Conservation (phyloP, 2,888 invertebrate genomes). For the Cataglyphis cursor region DNA sequence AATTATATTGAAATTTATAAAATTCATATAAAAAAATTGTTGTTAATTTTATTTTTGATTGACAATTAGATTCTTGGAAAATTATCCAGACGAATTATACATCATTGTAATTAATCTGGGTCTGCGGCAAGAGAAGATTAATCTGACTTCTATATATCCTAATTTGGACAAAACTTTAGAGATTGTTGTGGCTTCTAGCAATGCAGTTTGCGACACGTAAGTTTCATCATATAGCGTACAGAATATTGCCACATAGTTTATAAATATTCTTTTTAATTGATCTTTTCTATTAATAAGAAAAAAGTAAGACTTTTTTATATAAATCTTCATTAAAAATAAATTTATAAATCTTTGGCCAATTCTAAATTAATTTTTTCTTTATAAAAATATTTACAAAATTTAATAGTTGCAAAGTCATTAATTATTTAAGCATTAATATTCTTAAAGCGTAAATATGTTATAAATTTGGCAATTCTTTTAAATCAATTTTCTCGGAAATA, state of each 20-base stretch:
- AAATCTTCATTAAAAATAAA: background rate
- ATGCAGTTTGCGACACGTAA: constrained; percentile 68
- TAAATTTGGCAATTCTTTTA: too few relatives aligned
- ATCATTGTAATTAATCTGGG: constrained; percentile 77
- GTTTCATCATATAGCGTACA: background rate
- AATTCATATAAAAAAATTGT: background rate
- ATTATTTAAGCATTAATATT: background rate
- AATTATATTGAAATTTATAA: background rate
- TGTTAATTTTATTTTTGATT: background rate
- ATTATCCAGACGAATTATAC: constrained; percentile 70
- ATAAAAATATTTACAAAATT: background rate
- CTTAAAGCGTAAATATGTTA: too few relatives aligned
- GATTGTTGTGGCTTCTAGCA: constrained; percentile 75
- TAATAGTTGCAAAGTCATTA: background rate
- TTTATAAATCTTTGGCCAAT: background rate
- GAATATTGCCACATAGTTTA: background rate
- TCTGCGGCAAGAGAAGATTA: constrained; percentile 66
- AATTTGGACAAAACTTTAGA: constrained; percentile 70
- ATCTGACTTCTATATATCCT: constrained; percentile 75
- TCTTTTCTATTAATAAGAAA: background rate
- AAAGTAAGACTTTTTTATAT: background rate
- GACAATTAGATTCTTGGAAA: constrained; percentile 71
- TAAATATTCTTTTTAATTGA: background rate
- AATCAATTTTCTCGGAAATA: background rate
- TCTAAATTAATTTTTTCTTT: background rate